A percentile compares a stretch with the other conserved stretches of the same genome.
Conservation (phyloP, 2,113 vertebrate genomes). For the Grammomys surdaster region DNA sequence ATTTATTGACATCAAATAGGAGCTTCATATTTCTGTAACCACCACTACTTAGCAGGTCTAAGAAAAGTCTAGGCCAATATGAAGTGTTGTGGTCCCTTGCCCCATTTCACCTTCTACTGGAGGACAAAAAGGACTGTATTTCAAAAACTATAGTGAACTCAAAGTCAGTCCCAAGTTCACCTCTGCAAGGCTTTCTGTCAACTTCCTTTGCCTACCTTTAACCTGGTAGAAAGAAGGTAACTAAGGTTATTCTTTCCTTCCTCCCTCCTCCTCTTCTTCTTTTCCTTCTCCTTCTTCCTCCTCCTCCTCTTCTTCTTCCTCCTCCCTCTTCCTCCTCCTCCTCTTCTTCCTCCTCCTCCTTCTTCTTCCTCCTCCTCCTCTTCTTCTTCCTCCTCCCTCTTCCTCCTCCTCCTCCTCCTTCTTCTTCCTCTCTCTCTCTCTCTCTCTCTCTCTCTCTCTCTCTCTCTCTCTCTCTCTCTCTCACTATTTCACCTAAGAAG, state of each 20-base stretch:
- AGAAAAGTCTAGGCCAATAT: neutral
- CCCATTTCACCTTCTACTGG: neutral
- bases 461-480: neutral
- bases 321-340: accelerated
- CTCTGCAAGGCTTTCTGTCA: neutral
- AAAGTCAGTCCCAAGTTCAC: neutral
- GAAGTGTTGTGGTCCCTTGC: no score
- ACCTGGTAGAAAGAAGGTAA: neutral
- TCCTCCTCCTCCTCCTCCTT: accelerated
- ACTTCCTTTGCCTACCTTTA: neutral
- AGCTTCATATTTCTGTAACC: neutral
- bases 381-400: accelerated
- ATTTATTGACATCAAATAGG: neutral
- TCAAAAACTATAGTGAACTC: neutral
- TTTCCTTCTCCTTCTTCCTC: neutral
- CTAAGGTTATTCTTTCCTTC: no score
- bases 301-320: neutral
- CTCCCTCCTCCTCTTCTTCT: neutral
- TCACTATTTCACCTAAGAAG: neutral
- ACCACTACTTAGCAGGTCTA: neutral
- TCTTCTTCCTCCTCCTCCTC: neutral
- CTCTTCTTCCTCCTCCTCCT: neutral
- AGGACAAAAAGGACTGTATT: neutral
- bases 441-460: neutral
- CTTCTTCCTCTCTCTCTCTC: neutral